phyloP scores from a whole-genome alignment of 2,888 invertebrate species.

The Tetragonula carbonaria region DNA sequence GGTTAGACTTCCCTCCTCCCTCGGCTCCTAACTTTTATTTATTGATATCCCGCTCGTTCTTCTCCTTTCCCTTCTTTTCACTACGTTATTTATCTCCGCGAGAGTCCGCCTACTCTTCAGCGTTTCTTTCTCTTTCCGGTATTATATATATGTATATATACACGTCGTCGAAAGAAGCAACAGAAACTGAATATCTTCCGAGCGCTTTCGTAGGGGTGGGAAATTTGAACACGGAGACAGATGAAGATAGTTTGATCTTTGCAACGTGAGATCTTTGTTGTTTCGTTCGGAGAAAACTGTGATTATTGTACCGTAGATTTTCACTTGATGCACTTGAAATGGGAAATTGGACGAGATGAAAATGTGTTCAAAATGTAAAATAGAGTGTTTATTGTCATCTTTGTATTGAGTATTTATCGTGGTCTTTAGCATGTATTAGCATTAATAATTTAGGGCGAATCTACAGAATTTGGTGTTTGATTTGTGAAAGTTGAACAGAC shows the following conservation, averaged over 20 bases:
- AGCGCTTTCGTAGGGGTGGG: not conserved
- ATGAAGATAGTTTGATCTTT: not conserved
- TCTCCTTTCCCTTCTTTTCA: not conserved
- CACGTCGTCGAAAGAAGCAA: not conserved
- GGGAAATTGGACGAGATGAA: too few relatives aligned
- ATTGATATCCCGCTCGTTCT: slow-evolving; percentile 34
- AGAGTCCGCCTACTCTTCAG: not conserved
- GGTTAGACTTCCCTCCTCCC: slow-evolving; percentile 7
- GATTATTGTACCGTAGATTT: too few relatives aligned
- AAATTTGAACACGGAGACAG: not conserved
- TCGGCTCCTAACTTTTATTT: slow-evolving; percentile 39
- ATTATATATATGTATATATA: not conserved
- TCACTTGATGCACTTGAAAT: too few relatives aligned
- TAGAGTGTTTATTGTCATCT: too few relatives aligned
- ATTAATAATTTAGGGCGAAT: too few relatives aligned
- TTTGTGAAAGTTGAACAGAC: too few relatives aligned
- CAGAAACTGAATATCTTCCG: slow-evolving; percentile 17
- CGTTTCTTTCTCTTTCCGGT: slow-evolving; percentile 13
- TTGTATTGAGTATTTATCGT: too few relatives aligned
- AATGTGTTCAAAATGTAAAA: too few relatives aligned
- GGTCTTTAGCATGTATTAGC: too few relatives aligned
- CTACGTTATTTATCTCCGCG: slow-evolving; percentile 24
- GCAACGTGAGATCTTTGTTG: not conserved
- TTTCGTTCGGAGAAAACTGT: not conserved
- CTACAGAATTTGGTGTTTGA: too few relatives aligned